Evolutionary conservation across 2,113 vertebrate species (phyloP).

Genomic region (Echinops telfairi): DNA sequence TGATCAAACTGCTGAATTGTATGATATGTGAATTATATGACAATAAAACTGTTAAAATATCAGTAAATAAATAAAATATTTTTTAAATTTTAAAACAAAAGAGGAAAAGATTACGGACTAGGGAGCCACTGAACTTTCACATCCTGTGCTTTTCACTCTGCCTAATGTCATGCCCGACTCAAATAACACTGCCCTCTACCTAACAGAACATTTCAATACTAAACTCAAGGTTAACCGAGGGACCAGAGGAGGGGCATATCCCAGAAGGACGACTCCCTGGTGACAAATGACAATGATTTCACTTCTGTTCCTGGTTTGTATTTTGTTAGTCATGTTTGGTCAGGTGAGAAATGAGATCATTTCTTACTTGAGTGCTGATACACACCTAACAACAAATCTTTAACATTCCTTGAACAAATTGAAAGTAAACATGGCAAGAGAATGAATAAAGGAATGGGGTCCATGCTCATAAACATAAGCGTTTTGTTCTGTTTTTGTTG

Average conservation of each 20-base stretch:
- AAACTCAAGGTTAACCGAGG: constrained; percentile 37
- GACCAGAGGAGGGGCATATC: rapidly evolving
- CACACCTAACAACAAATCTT: constrained; percentile 2
- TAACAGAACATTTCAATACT: background rate
- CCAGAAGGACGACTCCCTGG: background rate
- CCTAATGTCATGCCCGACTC: background rate
- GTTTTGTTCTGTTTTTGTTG: constrained; percentile 18
- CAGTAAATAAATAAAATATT: too few species aligned
- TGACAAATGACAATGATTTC: background rate
- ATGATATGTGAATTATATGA: too few species aligned
- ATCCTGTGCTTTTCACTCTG: background rate
- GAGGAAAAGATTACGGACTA: constrained; percentile 41
- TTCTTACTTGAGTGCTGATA: background rate
- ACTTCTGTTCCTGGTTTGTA: background rate
- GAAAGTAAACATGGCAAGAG: constrained; percentile 48
- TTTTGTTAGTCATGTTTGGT: background rate
- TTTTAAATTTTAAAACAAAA: constrained; percentile 50
- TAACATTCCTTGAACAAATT: background rate
- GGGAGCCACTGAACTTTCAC: constrained; percentile 32
- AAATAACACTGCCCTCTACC: background rate
- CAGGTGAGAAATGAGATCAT: constrained; percentile 8
- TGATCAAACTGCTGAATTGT: too few species aligned
- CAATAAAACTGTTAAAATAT: too few species aligned
- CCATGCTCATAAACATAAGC: constrained; percentile 61
- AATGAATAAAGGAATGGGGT: constrained; percentile 26